These are phyloP conservation scores for Drosophila sulfurigaster DNA, from an alignment of 1,140 invertebrate species.

Conservation along the genomic window DNA sequence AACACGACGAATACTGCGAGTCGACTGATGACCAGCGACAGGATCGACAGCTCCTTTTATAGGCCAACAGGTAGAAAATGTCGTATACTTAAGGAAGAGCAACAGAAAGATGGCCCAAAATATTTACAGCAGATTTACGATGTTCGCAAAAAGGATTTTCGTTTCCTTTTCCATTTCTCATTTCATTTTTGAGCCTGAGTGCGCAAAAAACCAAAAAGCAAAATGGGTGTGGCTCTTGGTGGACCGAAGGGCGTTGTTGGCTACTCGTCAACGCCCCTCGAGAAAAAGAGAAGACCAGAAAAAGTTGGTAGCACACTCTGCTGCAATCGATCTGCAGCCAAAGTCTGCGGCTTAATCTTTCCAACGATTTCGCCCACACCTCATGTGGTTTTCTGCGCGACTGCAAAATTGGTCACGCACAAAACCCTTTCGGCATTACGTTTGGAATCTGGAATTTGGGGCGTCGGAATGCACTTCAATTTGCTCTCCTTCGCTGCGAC, in stretches of 20 bases:
- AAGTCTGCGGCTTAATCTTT: conserved; percentile 47
- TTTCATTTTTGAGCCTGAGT: too few relatives aligned
- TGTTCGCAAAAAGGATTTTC: conserved; percentile 52
- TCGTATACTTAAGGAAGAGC: too few relatives aligned
- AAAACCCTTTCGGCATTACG: background rate
- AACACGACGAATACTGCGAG: conserved; percentile 71
- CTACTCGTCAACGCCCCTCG: conserved; percentile 33
- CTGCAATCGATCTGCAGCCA: background rate
- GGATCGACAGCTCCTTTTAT: conserved; percentile 51
- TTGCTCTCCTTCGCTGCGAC: conserved; percentile 54
- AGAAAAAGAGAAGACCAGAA: background rate
- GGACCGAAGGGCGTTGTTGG: conserved; percentile 51
- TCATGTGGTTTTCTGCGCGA: conserved; percentile 65
- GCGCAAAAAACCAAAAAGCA: conserved; percentile 11
- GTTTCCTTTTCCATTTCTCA: too few relatives aligned
- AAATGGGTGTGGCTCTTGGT: conserved; percentile 63
- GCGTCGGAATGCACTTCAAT: conserved; percentile 59
- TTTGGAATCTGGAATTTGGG: conserved; percentile 35
- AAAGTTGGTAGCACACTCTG: conserved; percentile 11
- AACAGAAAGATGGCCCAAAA: conserved; percentile 35
- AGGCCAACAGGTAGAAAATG: conserved; percentile 42
- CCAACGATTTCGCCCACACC: conserved; percentile 25
- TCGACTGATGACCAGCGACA: conserved; percentile 54
- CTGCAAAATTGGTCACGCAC: conserved; percentile 48
- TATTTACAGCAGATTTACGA: conserved; percentile 55